A percentile compares a stretch with the other conserved stretches of the same genome.
Conservation (phyloP, 2,797 vertebrate species). For the Lindbergichthys nudifrons region DNA sequence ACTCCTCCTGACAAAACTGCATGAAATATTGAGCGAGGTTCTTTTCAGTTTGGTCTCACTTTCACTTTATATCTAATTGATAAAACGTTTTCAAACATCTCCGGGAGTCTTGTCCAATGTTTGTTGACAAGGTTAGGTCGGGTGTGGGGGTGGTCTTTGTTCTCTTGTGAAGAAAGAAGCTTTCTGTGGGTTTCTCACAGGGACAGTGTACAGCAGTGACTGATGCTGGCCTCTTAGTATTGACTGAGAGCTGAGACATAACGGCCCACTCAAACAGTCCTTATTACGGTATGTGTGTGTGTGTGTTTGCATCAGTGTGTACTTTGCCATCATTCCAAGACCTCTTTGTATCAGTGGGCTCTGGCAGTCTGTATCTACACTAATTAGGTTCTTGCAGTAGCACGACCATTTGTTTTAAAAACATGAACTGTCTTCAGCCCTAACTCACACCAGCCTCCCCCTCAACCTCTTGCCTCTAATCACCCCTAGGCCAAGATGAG, state of each 20-base stretch:
- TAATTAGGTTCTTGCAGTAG: slow-evolving; percentile 48
- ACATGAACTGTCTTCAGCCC: slow-evolving; percentile 28
- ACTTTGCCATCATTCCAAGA: slow-evolving; percentile 17
- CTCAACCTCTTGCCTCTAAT: slow-evolving; percentile 22
- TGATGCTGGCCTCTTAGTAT: slow-evolving; percentile 52
- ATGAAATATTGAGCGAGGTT: not conserved
- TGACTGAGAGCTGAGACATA: slow-evolving; percentile 50
- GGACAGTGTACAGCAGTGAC: slow-evolving; percentile 43
- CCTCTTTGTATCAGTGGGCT: slow-evolving; percentile 39
- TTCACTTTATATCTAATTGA: slow-evolving; percentile 13
- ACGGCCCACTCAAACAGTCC: slow-evolving; percentile 57
- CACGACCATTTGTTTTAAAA: slow-evolving; percentile 18
- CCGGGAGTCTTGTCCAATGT: slow-evolving; percentile 52
- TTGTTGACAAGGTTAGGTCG: slow-evolving; percentile 56
- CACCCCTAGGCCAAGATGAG: slow-evolving; percentile 18
- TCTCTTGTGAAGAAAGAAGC: slow-evolving; percentile 62
- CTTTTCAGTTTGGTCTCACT: slow-evolving; percentile 13
- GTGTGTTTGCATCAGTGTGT: not conserved
- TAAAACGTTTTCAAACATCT: slow-evolving; percentile 37
- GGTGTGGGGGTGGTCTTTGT: slow-evolving; percentile 49
- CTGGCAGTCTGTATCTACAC: slow-evolving; percentile 38
- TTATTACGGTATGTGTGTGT: slow-evolving; percentile 19
- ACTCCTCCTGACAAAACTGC: not conserved
- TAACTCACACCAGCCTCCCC: slow-evolving; percentile 30
- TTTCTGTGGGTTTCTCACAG: slow-evolving; percentile 55